Percentiles rank a stretch among this genome's conserved stretches.
Conservation (phyloP, 2,113 vertebrate genomes). For the Pteronura brasiliensis region DNA sequence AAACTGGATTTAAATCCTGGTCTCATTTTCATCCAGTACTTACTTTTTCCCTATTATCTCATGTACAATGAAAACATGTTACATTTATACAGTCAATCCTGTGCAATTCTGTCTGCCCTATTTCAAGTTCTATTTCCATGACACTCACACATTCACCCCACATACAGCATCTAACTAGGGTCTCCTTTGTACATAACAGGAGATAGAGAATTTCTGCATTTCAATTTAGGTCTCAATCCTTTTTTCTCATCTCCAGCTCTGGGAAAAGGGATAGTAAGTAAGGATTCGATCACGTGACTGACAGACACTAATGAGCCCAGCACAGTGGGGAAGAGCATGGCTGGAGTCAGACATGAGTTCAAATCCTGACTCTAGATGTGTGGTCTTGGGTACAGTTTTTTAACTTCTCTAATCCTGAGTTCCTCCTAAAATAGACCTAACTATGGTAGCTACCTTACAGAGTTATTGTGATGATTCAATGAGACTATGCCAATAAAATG, state of each 20-base stretch:
- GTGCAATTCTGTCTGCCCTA: not conserved
- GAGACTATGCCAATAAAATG: not conserved
- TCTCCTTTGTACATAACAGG: not conserved
- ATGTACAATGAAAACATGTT: not conserved
- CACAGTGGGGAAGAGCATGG: not conserved
- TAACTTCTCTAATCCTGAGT: not conserved
- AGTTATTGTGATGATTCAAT: not conserved
- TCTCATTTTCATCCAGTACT: not conserved
- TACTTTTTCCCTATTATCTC: not conserved
- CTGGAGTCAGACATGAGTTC: not conserved
- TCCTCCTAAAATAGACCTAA: not conserved
- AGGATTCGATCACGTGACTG: not conserved
- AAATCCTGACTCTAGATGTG: not conserved
- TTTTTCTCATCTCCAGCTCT: constrained; percentile 3
- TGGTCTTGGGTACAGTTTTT: not conserved
- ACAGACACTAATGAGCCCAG: not conserved
- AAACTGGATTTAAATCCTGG: constrained; percentile 15
- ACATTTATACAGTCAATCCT: not conserved
- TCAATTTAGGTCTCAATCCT: not conserved
- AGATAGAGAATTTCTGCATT: not conserved
- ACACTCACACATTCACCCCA: not conserved
- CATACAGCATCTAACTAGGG: not conserved
- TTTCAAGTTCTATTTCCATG: not conserved
- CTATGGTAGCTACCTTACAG: not conserved
- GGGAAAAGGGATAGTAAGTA: not conserved